Conservation (phyloP, 2,113 vertebrate species). For the Odocoileus hemionus region DNA sequence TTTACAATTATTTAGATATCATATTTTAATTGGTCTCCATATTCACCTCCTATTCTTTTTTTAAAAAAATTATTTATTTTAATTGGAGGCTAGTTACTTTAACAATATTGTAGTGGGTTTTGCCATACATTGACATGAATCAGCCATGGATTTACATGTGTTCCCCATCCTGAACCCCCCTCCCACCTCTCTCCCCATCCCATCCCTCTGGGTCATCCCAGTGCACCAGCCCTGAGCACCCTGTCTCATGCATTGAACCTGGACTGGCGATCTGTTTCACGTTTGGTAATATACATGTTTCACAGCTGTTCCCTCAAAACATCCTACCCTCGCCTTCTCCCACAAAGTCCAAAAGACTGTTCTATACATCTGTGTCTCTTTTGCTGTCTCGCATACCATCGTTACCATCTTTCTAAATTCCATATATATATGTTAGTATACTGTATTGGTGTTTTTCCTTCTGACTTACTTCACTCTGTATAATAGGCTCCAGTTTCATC, state of each 20-base stretch:
- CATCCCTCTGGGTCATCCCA: not conserved
- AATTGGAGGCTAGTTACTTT: not conserved
- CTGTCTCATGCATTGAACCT: not conserved
- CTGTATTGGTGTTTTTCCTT: not conserved
- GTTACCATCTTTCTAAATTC: not conserved
- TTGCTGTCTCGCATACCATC: not conserved
- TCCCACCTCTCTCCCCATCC: not conserved
- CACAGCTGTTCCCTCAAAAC: not conserved
- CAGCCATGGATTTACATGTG: not conserved
- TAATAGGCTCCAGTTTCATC: not conserved
- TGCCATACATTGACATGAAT: not conserved
- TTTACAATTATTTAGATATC: conserved; percentile 8
- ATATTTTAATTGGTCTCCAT: conserved; percentile 30
- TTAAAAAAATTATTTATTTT: not conserved
- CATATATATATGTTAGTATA: not conserved
- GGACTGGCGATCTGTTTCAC: not conserved
- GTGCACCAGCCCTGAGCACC: not conserved
- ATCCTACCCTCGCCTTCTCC: not conserved
- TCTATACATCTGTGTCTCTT: not conserved
- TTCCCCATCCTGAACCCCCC: not conserved
- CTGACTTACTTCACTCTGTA: not conserved
- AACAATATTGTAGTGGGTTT: not conserved
- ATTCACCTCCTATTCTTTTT: not conserved
- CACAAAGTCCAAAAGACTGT: not conserved
- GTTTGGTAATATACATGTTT: not conserved